Conservation (phyloP, 2,888 invertebrate species). For the Tenthredo scrophulariae region DNA sequence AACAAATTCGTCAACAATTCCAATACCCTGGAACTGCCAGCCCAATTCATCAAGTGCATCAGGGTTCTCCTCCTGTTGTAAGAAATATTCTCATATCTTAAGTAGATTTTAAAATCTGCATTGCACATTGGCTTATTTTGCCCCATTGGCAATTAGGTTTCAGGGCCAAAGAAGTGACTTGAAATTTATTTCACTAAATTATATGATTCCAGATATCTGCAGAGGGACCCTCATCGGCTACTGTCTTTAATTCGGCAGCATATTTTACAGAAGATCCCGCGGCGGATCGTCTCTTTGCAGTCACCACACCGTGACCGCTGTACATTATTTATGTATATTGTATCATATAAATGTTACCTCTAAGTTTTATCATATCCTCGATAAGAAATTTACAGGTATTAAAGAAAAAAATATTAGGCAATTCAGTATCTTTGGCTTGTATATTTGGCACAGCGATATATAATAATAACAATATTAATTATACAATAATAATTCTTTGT, state of each 20-base stretch:
- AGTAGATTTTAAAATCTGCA: not conserved
- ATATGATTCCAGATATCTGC: constrained; percentile 62
- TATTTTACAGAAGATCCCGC: constrained; percentile 76
- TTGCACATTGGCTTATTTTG: not conserved
- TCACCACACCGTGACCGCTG: constrained; percentile 76
- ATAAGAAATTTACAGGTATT: constrained; percentile 54
- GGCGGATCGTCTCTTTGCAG: constrained; percentile 75
- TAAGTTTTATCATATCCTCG: constrained; percentile 55
- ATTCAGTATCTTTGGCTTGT: constrained; percentile 69
- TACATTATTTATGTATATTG: constrained; percentile 75
- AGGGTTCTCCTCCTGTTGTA: constrained; percentile 31
- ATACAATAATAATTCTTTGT: constrained; percentile 55
- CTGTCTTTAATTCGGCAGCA: constrained; percentile 75
- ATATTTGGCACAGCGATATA: constrained; percentile 71
- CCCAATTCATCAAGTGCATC: constrained; percentile 58
- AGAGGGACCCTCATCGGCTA: constrained; percentile 60
- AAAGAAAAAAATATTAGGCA: constrained; percentile 40
- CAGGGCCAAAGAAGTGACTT: not conserved
- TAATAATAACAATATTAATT: constrained; percentile 60
- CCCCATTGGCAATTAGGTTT: not conserved
- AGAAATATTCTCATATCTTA: constrained; percentile 13
- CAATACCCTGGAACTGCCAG: constrained; percentile 59
- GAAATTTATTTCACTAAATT: constrained; percentile 39
- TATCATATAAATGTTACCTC: constrained; percentile 70
- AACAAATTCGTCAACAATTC: constrained; percentile 59